Evolutionary conservation across 2,888 invertebrate genomes (phyloP), one percentile per base, ranked within the genome.

Genomic region (Loripinus fragilis): DNA sequence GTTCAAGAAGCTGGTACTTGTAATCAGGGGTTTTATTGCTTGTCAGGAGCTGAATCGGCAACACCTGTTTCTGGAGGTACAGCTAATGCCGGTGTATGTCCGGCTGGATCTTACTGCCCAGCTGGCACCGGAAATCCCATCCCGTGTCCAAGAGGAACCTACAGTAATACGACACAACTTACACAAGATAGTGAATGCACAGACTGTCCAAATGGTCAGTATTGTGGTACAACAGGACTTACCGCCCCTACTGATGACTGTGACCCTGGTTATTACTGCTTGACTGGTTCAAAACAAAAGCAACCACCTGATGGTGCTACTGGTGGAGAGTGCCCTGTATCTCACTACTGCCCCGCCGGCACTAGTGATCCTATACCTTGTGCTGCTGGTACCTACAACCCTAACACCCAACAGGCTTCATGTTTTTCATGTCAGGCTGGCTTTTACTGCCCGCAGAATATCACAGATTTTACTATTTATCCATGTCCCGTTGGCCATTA

Each of bases 401-500:
- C 60, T 60, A 15, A 3, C n/a, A 30, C 20, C 30, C 60, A 60
- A 33, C 60, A 60, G n/a, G 64, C 78, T 28, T 50, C 33, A 8
- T 83, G 83, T 45, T 70, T 72, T 10, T n/a, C 41, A 35, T 93
- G 93, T 76, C 87, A 86, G 81, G 92, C 85, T 10, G 93, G 92
- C 8, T 93, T 91, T 76, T 93, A 89, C 84, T 93, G 93, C 78
- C 89, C 89, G 23, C 86, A 78, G 20, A 84, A 84, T 41, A 87
- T 76, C 15, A 83, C 85, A 23, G 88, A 88, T 69, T 78, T 78
- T 25, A 84, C 89, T 67, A 88, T 90, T 35, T 91, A 92, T n/a
- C 89, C 90, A 0, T 93, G 93, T 75, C 91, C 92, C 10, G 77
- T 85, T 2, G 92, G 92, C n/a, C 90, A 92, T 76, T 92, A 87